Base-by-base conservation (phyloP, 2,888 invertebrate species). In the Scelioninae gen. 1 region DNA sequence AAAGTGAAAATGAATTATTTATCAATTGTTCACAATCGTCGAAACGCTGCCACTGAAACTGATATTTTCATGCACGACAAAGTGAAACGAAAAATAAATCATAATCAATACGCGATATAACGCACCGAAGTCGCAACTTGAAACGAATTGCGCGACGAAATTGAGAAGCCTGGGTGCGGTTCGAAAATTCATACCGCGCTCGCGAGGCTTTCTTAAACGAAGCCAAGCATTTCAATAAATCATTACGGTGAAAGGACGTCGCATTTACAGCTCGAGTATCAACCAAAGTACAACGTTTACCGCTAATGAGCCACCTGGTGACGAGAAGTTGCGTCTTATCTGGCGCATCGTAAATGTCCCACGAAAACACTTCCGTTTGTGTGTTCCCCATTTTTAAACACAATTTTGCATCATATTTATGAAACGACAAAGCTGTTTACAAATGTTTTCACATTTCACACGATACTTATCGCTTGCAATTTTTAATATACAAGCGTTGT, bases 281-380 rank as follows among this genome's bases (percentile, higher is more conserved):
- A n/a, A n/a, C n/a, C n/a, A n/a, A n/a, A n/a, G n/a, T 74, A 68
- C 66, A 62, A 63, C 83, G 74, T 84, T 87, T 86, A 82, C 84
- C 85, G 85, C 88, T 88, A 89, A 89, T 88, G 88, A 88, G 88
- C 88, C 88, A 86, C 72, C 85, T 84, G 85, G 80, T 87, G 88
- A 88, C 88, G 86, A 86, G 85, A 83, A 84, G 83, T 75, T 55
- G 80, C 84, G 85, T 78, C 86, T 88, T 87, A 87, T 88, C 88
- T 82, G 78, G 78, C 84, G 66, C 86, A 86, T 86, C 87, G 88
- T 87, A 85, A 87, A 85, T 79, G 84, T 76, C 76, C 63, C 65
- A 81, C 75, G 69, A 78, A 74, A 84, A 82, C 82, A 79, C 84
- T 84, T 82, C 79, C 82, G 76, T 84, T 84, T 68, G 38, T 23